These are phyloP conservation scores for Zaprionus ornatus DNA, from an alignment of 1,140 invertebrate species.

Conservation along the genomic window DNA sequence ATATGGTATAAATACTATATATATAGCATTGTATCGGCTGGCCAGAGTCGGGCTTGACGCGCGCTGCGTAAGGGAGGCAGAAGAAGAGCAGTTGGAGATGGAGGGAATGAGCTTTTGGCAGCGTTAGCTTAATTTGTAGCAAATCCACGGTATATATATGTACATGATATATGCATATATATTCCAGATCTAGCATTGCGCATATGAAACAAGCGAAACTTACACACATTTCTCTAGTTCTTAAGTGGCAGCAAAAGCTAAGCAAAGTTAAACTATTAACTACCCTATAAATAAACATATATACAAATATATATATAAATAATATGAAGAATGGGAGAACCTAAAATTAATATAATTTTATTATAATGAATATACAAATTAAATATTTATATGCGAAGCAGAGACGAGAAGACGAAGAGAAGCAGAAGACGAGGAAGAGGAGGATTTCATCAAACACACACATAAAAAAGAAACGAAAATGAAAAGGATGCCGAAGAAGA, in stretches of 20 bases:
- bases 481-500: conserved; percentile 44
- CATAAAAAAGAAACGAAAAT: conserved; percentile 38
- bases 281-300: conserved; percentile 62
- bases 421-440: conserved; percentile 50
- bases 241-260: conserved; percentile 63
- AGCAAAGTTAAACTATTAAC: conserved; percentile 59
- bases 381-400: conserved; percentile 72
- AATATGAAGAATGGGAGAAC: conserved; percentile 16
- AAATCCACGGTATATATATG: conserved; percentile 48
- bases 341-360: conserved; percentile 74
- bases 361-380: conserved; percentile 78
- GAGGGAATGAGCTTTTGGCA: conserved; percentile 30
- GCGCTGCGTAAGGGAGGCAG: conserved; percentile 51
- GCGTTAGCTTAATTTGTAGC: conserved; percentile 60
- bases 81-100: conserved; percentile 30
- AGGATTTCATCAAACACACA: conserved; percentile 81
- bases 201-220: no score
- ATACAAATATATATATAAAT: conserved; percentile 57
- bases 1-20: conserved; percentile 25
- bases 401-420: conserved; percentile 45
- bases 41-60: conserved; percentile 23
- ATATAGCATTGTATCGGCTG: conserved; percentile 27
- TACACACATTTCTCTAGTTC: conserved; percentile 68
- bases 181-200: conserved; percentile 40
- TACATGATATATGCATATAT: conserved; percentile 42